phyloP scores from a whole-genome alignment of 2,888 invertebrate genomes.

The Lasioglossum malachurum region DNA sequence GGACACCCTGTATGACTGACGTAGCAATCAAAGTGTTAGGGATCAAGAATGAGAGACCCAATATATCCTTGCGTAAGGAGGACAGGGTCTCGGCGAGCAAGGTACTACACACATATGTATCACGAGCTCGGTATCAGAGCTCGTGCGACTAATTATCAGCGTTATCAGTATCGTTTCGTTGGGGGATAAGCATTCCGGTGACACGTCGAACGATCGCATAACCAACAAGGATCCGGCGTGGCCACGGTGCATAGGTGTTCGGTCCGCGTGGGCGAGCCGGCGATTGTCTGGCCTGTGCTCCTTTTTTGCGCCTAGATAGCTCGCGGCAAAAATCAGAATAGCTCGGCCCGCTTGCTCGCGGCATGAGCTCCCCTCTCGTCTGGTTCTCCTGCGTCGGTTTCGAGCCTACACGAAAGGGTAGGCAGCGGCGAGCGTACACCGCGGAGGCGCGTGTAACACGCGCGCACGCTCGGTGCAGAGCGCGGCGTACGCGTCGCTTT shows the following conservation, averaged over 20 bases:
- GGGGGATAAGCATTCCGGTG: conserved; percentile 34
- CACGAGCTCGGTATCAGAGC: not conserved
- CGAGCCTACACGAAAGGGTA: conserved; percentile 74
- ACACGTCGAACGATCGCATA: conserved; percentile 21
- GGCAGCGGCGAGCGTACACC: conserved; percentile 51
- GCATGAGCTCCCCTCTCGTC: conserved; percentile 33
- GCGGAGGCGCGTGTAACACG: conserved; percentile 48
- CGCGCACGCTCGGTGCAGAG: conserved; percentile 48
- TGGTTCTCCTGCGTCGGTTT: conserved; percentile 2
- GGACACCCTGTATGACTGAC: too few species aligned
- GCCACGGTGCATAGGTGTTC: conserved; percentile 30
- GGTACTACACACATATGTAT: not conserved
- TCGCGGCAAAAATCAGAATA: conserved; percentile 72
- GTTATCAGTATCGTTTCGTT: not conserved
- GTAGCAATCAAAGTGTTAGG: not conserved
- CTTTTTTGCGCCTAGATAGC: conserved; percentile 76
- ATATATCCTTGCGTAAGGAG: not conserved
- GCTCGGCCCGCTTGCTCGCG: conserved; percentile 49
- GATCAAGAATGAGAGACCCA: not conserved
- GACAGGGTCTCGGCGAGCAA: not conserved
- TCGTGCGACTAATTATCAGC: conserved; percentile 34
- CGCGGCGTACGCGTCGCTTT: conserved; percentile 51
- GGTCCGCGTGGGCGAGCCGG: conserved; percentile 60
- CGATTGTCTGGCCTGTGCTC: conserved; percentile 69
- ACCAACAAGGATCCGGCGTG: conserved; percentile 28